Evolutionary conservation across 2,113 vertebrate genomes (phyloP), one percentile per base, ranked within the genome.

Genomic region (Malurus cyaneus): DNA sequence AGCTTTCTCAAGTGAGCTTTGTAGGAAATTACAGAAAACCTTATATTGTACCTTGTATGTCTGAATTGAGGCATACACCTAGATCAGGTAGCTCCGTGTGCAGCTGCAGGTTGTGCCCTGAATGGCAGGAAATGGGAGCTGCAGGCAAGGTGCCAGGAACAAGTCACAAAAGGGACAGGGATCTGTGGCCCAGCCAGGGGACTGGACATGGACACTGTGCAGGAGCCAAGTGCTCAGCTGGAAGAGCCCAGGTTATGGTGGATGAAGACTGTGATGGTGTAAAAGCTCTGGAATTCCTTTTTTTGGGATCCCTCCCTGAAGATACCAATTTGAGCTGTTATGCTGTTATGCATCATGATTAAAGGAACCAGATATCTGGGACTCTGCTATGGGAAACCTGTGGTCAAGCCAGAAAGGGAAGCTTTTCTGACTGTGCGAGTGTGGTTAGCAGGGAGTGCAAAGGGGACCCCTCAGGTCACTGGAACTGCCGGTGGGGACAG

Each of bases 141-240:
- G 25, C 9, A 23, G n/a, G 62, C n/a, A 69, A 69, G 14, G 14
- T 41, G 34, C 25, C 31, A 42, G 1, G 14, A 69, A 34, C 9
- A 69, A 18, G 14, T 28, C 53, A 46, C 5, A 19, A 46, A 39
- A 28, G 28, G 54, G n/a, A 34, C 5, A 32, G 24, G 17, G 20
- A 69, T 9, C 39, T 53, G 23, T 41, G n/a, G 24, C 61, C 41
- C 14, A 61, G 34, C 17, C n/a, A 44, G 32, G 14, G 23, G 21
- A 34, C 31, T 10, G 29, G 36, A 65, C 26, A 54, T 0, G 0
- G 34, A 82, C 47, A 62, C 25, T 0, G 0, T 8, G 31, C 54
- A 56, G 41, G 25, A 69, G 21, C 29, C 13, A 21, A 49, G 20
- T 17, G 18, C 42, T 19, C 41, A 32, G 14, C 20, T 34, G 41